phyloP scores from a whole-genome alignment of 2,888 invertebrate genomes.

The Germaria angustata region DNA sequence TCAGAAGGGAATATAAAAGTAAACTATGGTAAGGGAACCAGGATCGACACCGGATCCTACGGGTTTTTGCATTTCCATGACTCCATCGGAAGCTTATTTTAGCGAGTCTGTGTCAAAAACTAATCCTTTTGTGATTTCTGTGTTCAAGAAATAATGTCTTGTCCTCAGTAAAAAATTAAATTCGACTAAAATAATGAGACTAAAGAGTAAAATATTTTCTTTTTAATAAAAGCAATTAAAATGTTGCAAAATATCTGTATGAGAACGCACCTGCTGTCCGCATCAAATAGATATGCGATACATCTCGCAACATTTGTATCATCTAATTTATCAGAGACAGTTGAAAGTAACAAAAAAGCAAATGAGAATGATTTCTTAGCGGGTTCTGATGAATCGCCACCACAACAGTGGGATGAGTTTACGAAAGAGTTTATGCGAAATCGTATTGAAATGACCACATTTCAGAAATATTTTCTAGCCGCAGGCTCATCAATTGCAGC shows the following conservation, averaged over 20 bases:
- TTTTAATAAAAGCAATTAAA: background rate
- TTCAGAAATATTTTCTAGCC: constrained; percentile 89
- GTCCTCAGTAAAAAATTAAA: too few relatives aligned
- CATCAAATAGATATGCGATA: background rate
- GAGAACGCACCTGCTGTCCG: background rate
- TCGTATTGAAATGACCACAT: constrained; percentile 84
- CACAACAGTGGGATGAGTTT: constrained; percentile 80
- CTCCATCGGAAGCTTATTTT: too few relatives aligned
- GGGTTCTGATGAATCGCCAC: constrained; percentile 9
- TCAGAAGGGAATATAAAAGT: too few relatives aligned
- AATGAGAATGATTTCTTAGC: background rate
- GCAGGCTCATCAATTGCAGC: constrained; percentile 94
- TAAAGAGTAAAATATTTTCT: too few relatives aligned
- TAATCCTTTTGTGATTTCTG: too few relatives aligned
- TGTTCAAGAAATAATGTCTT: too few relatives aligned
- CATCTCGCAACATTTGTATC: constrained; percentile 39
- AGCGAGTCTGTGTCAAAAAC: too few relatives aligned
- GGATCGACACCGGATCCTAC: too few relatives aligned
- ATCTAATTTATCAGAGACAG: background rate
- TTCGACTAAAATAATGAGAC: too few relatives aligned
- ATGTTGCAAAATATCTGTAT: constrained; percentile 51
- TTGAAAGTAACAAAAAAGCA: background rate
- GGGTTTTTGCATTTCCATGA: too few relatives aligned
- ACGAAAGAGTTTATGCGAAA: constrained; percentile 83
- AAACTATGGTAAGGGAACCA: too few relatives aligned